Evolutionary conservation across 2,113 vertebrate species (phyloP), one percentile per base, ranked within the genome.

Genomic region (Fregata magnificens): DNA sequence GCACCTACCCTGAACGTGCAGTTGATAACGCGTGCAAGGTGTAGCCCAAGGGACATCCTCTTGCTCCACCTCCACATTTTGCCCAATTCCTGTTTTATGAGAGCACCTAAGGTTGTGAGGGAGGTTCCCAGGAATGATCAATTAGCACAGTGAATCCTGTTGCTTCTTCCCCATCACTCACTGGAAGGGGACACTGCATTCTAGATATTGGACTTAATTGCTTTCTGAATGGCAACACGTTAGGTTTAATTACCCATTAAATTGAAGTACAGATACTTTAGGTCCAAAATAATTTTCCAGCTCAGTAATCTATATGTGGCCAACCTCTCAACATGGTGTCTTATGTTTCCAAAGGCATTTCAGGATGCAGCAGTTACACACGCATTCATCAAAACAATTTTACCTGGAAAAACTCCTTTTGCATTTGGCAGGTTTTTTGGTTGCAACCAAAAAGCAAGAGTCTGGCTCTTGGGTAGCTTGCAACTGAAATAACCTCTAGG

Each of bases 201-300:
- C 93, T 81, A 92, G 95, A 93, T 84, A 79, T 84, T 24, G 40
- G 80, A 24, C 80, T 97, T 96, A 97, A 97, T 96, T 93, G 95
- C 94, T 91, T 97, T 90, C 88, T 97, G 94, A 97, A 96, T 93
- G 93, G 91, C 58, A 95, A 90, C 44, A 40, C 84, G 84, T 97
- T 97, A 88, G 72, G 87, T 91, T 97, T 97, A 98, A 98, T 98
- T 97, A 95, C 74, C 97, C 95, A 93, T 97, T 97, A 98, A 96
- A 93, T 95, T 91, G 95, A 98, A 96, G 93, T 88, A 80, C 90
- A 73, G 95, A 88, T 95, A 89, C 76, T 96, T 93, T 81, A 95
- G 91, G 93, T 93, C 95, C 97, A 95, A 97, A 96, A 97, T 97
- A 89, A 97, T 97, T 97, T 98, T 96, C 95, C 95, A 96, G 90